Conservation (phyloP, 2,113 vertebrate genomes). For the Podocnemis expansa region DNA sequence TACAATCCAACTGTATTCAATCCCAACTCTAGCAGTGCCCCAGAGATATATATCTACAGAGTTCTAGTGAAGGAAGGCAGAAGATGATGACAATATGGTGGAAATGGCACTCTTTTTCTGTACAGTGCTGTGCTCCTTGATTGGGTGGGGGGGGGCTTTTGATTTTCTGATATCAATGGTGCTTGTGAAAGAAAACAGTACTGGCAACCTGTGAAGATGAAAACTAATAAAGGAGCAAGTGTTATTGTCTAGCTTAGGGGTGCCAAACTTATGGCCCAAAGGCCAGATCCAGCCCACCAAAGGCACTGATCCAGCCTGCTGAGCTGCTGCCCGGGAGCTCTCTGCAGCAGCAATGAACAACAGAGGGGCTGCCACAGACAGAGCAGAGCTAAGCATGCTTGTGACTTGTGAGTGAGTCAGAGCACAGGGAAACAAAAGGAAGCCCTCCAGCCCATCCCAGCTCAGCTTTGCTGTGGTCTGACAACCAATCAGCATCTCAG, state of each 20-base stretch:
- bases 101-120: neutral
- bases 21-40: rapidly evolving
- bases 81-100: neutral
- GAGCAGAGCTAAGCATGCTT: no score
- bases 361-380: no score
- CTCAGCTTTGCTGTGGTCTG: no score
- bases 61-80: neutral
- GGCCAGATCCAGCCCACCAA: no score
- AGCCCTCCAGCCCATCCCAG: no score
- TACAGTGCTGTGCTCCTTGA: neutral
- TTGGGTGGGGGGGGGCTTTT: neutral
- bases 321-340: no score
- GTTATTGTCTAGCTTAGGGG: neutral
- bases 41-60: neutral
- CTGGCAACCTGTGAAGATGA: neutral
- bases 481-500: no score
- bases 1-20: neutral
- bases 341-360: no score
- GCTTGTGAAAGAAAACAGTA: neutral
- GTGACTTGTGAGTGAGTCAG: no score
- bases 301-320: no score
- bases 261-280: no score
- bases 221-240: neutral
- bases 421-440: no score
- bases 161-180: neutral